Conservation (phyloP, 2,113 vertebrate species). For the Galbula dea region DNA sequence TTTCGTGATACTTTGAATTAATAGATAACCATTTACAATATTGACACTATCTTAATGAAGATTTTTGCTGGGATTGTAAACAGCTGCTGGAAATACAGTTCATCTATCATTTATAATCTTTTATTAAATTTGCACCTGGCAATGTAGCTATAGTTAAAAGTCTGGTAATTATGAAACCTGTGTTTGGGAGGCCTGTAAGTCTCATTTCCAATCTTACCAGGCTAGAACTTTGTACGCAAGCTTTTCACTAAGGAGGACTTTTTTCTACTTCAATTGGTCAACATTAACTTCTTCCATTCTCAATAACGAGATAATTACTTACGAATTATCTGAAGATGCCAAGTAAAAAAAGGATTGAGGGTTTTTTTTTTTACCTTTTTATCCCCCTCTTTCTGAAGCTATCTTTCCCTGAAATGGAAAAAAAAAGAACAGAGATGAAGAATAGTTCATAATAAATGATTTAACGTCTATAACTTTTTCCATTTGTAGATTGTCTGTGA, state of each 20-base stretch:
- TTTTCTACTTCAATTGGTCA: slow-evolving; percentile 13
- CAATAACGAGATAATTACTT: neutral
- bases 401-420: neutral
- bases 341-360: neutral
- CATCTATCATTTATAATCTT: slow-evolving; percentile 76
- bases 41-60: slow-evolving; percentile 63
- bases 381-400: neutral
- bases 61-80: slow-evolving; percentile 68
- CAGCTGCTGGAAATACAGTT: slow-evolving; percentile 74
- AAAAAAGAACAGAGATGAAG: slow-evolving; percentile 3
- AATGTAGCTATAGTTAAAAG: slow-evolving; percentile 67
- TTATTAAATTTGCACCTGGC: slow-evolving; percentile 81
- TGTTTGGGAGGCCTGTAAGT: slow-evolving; percentile 57
- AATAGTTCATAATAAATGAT: slow-evolving; percentile 33
- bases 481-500: slow-evolving; percentile 45
- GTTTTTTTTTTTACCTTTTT: neutral
- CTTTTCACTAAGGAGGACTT: neutral
- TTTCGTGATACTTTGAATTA: slow-evolving; percentile 59
- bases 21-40: slow-evolving; percentile 58
- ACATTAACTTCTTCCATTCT: neutral
- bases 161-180: slow-evolving; percentile 64
- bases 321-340: neutral
- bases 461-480: slow-evolving; percentile 34
- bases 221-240: neutral
- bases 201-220: slow-evolving; percentile 57